These are phyloP conservation scores for Aphelinus certus DNA, from an alignment of 1,140 invertebrate species.

Conservation along the genomic window DNA sequence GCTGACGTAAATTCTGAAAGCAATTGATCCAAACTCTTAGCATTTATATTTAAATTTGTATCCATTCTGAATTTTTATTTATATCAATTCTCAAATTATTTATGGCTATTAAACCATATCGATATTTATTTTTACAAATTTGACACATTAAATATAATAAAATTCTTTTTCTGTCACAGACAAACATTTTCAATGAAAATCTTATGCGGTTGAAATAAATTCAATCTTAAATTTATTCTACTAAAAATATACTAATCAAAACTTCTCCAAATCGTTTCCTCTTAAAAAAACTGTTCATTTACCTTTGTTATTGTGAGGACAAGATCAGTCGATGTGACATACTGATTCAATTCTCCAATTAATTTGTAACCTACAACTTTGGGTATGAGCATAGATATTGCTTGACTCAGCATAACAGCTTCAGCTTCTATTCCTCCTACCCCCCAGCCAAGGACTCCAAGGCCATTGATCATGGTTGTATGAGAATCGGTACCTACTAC, in stretches of 20 bases:
- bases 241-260: too few species aligned
- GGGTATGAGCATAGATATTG: constrained; percentile 95
- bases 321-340: constrained; percentile 96
- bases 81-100: too few species aligned
- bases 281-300: constrained; percentile 38
- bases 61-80: too few species aligned
- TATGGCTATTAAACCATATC: too few species aligned
- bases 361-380: constrained; percentile 96
- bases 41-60: background rate
- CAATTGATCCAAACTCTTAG: background rate
- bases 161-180: too few species aligned
- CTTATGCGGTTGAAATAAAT: too few species aligned
- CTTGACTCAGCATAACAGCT: constrained; percentile 93
- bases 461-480: constrained; percentile 98
- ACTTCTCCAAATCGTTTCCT: background rate
- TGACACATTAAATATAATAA: too few species aligned
- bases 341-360: constrained; percentile 80
- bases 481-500: constrained; percentile 99
- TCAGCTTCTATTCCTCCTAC: constrained; percentile 88
- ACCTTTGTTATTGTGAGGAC: constrained; percentile 98
- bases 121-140: too few species aligned
- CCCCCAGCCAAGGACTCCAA: constrained; percentile 83
- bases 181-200: too few species aligned
- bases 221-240: too few species aligned
- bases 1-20: constrained; percentile 84